Conservation (phyloP, 1,140 invertebrate species). For the Scaptomyza montana region DNA sequence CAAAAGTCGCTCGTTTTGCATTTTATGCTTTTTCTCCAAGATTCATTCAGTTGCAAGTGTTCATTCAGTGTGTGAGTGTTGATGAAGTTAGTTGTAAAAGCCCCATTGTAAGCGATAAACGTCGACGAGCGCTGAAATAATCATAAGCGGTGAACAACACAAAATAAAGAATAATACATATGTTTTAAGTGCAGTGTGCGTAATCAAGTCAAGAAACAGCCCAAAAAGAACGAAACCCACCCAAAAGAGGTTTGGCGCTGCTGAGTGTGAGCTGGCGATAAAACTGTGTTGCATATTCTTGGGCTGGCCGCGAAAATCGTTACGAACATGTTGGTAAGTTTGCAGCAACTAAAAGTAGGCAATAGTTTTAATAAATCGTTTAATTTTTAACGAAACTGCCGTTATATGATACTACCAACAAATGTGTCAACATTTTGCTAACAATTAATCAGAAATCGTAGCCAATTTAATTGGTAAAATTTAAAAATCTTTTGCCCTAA, state of each 20-base stretch:
- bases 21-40: conserved; percentile 50
- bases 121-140: conserved; percentile 22
- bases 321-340: conserved; percentile 73
- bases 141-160: conserved; percentile 4
- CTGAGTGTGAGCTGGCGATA: conserved; percentile 22
- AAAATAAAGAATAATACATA: conserved; percentile 16
- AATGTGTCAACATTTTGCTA: neutral
- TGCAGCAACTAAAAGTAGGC: conserved; percentile 30
- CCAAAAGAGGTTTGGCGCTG: neutral
- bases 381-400: neutral
- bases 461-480: neutral
- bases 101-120: conserved; percentile 36
- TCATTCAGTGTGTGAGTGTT: conserved; percentile 81
- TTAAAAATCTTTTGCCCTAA: neutral
- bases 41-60: conserved; percentile 72
- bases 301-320: conserved; percentile 58
- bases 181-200: conserved; percentile 49
- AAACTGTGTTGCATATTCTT: conserved; percentile 70
- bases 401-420: neutral
- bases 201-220: neutral
- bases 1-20: conserved; percentile 35
- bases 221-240: neutral
- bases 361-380: conserved; percentile 11
- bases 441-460: neutral
- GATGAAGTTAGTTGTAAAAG: conserved; percentile 75